phyloP scores from a whole-genome alignment of 1,140 invertebrate species.

The Pogonognathellus flavescens region DNA sequence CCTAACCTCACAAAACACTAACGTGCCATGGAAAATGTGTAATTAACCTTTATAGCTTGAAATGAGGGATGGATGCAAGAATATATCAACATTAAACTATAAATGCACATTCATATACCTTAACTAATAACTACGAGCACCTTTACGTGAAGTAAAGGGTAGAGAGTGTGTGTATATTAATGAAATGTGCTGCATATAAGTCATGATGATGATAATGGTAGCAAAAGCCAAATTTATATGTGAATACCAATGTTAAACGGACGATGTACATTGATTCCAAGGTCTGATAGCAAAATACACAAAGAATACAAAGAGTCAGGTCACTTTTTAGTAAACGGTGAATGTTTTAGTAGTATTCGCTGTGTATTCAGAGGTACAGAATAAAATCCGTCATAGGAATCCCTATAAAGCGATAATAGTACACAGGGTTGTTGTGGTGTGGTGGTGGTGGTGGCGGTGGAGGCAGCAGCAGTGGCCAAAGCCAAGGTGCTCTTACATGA shows the following conservation, averaged over 20 bases:
- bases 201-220: no score
- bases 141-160: no score
- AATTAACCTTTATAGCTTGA: constrained; percentile 17
- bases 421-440: no score
- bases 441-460: no score
- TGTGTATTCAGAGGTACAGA: neutral
- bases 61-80: neutral
- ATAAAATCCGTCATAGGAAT: neutral
- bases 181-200: no score
- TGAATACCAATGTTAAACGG: no score
- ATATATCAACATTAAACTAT: neutral
- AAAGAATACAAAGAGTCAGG: neutral
- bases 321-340: no score
- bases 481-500: constrained; percentile 32
- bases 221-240: no score
- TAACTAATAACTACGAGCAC: neutral
- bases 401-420: no score
- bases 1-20: constrained; percentile 7
- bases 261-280: constrained; percentile 1
- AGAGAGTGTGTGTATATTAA: no score
- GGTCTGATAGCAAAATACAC: constrained; percentile 21
- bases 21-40: constrained; percentile 48
- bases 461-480: constrained; percentile 32
- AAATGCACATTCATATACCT: neutral
- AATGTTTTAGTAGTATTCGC: no score